Base-by-base conservation (phyloP, 2,113 vertebrate genomes). In the Agelaius tricolor region DNA sequence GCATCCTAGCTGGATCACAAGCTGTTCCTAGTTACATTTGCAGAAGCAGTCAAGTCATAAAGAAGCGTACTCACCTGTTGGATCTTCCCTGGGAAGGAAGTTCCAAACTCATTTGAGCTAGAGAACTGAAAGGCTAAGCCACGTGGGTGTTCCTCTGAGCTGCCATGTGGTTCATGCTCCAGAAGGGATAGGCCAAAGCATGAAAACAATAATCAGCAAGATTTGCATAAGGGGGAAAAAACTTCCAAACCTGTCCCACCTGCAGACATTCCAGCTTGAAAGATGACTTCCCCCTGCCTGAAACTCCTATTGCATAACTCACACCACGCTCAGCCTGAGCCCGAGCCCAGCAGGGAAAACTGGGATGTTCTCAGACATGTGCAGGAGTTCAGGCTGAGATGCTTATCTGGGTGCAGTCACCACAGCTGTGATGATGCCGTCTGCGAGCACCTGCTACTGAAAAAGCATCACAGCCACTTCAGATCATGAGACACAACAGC, bases 151-250 rank as follows among this genome's bases (percentile, higher is more conserved):
- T 94, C 80, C 73, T 78, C 59, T 69, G 8, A 93, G 58, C 31
- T 71, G 71, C 57, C 35, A 31, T n/a, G 72, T 2, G 43, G 62
- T 75, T 90, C 37, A 26, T 9, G 33, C 52, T 92, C 47, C 76
- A 87, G 28, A 68, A 74, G 73, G 88, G 61, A 81, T 77, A 71
- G 55, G 84, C 30, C 47, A 80, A 74, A 90, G 68, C 35, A 86
- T n/a, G 79, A 95, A 94, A 90, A 90, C 84, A 95, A 27, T 91
- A 88, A 95, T 83, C 94, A 83, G 46, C 3, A 44, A 52, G 12
- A 93, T 92, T 88, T 96, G 88, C 87, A 94, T 85, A 30, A 20
- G n/a, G 16, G 3, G 1, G 0, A 8, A 37, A 57, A 58, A 58
- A 30, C 22, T 22, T 63, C 46, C 73, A 68, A 85, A 83, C 89